Percentiles rank a stretch among this genome's conserved stretches.
phyloP scores from a whole-genome alignment of 2,888 invertebrate genomes.

The Eulithis prunata region DNA sequence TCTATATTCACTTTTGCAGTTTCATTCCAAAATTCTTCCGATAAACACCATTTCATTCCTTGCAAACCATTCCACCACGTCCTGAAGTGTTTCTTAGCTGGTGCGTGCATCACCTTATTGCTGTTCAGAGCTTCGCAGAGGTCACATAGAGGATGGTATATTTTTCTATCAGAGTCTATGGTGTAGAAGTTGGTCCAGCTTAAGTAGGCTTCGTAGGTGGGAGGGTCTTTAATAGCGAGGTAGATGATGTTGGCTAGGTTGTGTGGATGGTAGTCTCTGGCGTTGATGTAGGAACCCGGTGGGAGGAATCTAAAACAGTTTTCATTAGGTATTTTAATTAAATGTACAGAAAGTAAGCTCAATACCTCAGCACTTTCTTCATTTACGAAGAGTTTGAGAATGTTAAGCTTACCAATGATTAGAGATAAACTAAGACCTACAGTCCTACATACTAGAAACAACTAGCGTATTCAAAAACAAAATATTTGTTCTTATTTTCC shows the following conservation, averaged over 20 bases:
- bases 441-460: too few relatives aligned
- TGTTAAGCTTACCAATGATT: too few relatives aligned
- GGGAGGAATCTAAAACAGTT: conserved; percentile 58
- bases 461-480: not conserved
- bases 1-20: conserved; percentile 43
- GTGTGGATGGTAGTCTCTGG: conserved; percentile 56
- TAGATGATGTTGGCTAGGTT: conserved; percentile 59
- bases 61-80: conserved; percentile 61
- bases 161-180: conserved; percentile 37
- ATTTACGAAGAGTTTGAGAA: too few relatives aligned
- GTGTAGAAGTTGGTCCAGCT: conserved; percentile 65
- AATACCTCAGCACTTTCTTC: too few relatives aligned
- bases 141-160: conserved; percentile 55
- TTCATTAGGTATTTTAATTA: not conserved
- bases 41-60: conserved; percentile 59
- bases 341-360: too few relatives aligned
- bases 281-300: conserved; percentile 63
- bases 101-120: conserved; percentile 27
- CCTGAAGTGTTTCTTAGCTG: conserved; percentile 53
- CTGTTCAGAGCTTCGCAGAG: conserved; percentile 57
- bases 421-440: too few relatives aligned
- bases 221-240: conserved; percentile 45
- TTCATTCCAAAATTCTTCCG: conserved; percentile 52
- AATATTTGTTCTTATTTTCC: conserved; percentile 7
- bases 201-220: conserved; percentile 56